Evolutionary conservation across 2,888 invertebrate genomes (phyloP).

Genomic region (Xylota sylvarum): DNA sequence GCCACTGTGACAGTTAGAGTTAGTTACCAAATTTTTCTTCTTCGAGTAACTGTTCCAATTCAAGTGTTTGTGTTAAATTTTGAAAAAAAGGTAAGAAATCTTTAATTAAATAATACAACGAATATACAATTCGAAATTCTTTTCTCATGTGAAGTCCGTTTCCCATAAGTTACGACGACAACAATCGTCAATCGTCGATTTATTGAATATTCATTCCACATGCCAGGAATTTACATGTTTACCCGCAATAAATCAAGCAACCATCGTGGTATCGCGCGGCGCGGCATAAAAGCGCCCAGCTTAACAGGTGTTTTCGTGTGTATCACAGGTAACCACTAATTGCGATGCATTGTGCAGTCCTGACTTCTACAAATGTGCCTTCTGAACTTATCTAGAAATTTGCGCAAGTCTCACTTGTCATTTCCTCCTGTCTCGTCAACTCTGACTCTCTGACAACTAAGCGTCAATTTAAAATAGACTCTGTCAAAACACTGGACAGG

Average conservation of each 20-base stretch:
- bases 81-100: background rate
- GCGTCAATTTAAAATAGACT: constrained; percentile 72
- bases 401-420: constrained; percentile 61
- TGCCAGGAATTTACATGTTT: constrained; percentile 61
- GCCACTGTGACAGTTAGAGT: too few species aligned
- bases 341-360: constrained; percentile 55
- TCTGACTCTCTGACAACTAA: constrained; percentile 61
- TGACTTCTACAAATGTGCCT: constrained; percentile 7
- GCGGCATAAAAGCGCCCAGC: constrained; percentile 39
- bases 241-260: constrained; percentile 65
- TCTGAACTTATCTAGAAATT: constrained; percentile 43
- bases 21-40: too few species aligned
- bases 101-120: background rate
- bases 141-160: constrained; percentile 36
- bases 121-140: background rate
- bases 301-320: constrained; percentile 60
- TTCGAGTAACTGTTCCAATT: background rate
- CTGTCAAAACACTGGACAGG: constrained; percentile 47
- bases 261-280: constrained; percentile 35
- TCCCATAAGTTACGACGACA: constrained; percentile 52
- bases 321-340: constrained; percentile 55
- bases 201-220: constrained; percentile 73
- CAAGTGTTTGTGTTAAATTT: background rate
- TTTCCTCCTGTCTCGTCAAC: constrained; percentile 52
- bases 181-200: constrained; percentile 1